Percentiles rank a stretch among this genome's conserved stretches.
phyloP scores from a whole-genome alignment of 2,113 vertebrate genomes.

The Rhinolophus ferrumequinum region DNA sequence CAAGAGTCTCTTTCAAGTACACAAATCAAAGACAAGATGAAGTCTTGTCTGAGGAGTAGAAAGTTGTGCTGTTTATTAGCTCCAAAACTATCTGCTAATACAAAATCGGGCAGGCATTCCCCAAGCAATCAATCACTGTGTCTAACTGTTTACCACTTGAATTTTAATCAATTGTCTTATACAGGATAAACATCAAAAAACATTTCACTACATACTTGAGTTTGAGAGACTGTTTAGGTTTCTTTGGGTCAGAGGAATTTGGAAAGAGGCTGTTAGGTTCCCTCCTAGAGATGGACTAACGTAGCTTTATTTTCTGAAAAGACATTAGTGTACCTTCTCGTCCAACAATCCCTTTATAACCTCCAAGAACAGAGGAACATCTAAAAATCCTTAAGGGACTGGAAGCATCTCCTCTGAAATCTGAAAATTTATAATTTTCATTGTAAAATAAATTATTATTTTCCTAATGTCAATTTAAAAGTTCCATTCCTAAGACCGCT shows the following conservation, averaged over 20 bases:
- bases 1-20: background rate
- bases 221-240: background rate
- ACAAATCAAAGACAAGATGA: conserved; percentile 13
- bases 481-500: background rate
- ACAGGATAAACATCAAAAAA: background rate
- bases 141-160: background rate
- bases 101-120: background rate
- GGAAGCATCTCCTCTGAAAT: background rate
- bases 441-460: conserved; percentile 16
- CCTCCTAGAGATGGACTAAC: background rate
- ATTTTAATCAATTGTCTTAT: background rate
- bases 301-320: conserved; percentile 14
- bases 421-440: background rate
- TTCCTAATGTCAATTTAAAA: background rate
- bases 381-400: background rate
- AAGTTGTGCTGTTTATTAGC: conserved; percentile 8
- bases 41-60: background rate
- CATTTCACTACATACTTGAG: background rate
- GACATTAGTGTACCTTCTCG: background rate
- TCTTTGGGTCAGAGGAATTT: background rate
- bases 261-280: background rate
- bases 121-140: background rate
- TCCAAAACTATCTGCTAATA: background rate
- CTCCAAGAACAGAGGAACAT: background rate
- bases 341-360: background rate